Base-by-base conservation (phyloP, 2,888 invertebrate species). In the Meloe dianella region DNA sequence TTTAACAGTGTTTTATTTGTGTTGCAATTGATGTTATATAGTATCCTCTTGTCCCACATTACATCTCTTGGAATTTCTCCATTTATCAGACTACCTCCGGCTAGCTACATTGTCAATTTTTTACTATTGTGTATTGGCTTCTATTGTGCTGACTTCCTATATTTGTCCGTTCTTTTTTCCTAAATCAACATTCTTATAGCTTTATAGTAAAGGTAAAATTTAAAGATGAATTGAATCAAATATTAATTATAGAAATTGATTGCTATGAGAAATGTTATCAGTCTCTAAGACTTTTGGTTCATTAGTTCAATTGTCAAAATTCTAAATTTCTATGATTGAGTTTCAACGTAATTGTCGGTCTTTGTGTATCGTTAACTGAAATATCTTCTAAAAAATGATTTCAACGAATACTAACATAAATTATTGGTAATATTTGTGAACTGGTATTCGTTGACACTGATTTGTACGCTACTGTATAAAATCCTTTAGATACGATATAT, bases 181-280 rank as follows among this genome's bases (percentile, higher is more conserved):
- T 41, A 2, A 32, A 32, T 1, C 32, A 32, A 32, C 32, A 32
- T 32, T 7, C n/a, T n/a, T 35, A 35, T 35, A 14, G 12, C 12
- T 35, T 35, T 35, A 35, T 35, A 14, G 12, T n/a, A 2, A 38
- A 38, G 5, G 38, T 38, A 38, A 6, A 38, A 4, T 38, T 41
- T 7, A n/a, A 41, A 17, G 17, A n/a, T 5, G 17, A 41, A 41
- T 41, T 41, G 4, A 47, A 8, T 47, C 10, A 2, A 10, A 9
- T 20, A 5, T 73, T 72, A 74, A 74, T 73, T 72, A 72, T 62
- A 62, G 68, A 70, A 73, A 69, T 70, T 73, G 65, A 63, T 66
- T 62, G 67, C 67, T 71, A 71, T 70, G 63, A 30, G 51, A 64
- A 71, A 67, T 69, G 69, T 65, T 61, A 63, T 64, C 58, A 62